Conservation (phyloP, 2,797 vertebrate genomes). For the Coccyzus lansbergi region DNA sequence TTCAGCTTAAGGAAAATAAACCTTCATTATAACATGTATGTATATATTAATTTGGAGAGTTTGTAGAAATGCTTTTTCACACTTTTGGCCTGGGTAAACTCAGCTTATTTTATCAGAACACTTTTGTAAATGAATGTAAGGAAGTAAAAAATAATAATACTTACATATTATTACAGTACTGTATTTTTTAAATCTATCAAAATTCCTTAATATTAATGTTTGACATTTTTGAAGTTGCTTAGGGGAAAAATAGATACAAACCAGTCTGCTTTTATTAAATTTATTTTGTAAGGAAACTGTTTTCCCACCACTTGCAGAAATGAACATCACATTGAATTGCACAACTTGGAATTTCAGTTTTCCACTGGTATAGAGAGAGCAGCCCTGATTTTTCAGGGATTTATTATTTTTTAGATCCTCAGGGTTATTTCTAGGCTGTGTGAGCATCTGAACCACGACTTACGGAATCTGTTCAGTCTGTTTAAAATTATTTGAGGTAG, state of each 20-base stretch:
- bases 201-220: neutral
- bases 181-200: neutral
- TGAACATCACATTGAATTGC: neutral
- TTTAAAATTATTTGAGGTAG: neutral
- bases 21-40: neutral
- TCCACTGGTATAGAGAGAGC: neutral
- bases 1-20: neutral
- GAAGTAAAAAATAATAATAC: neutral
- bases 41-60: neutral
- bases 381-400: neutral
- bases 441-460: neutral
- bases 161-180: neutral
- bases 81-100: neutral
- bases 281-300: slow-evolving; percentile 35
- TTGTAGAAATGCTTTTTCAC: neutral
- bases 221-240: slow-evolving; percentile 10
- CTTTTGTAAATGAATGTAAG: neutral
- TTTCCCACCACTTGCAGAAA: slow-evolving; percentile 45
- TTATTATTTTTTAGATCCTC: slow-evolving; percentile 1
- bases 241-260: slow-evolving; percentile 29
- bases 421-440: neutral
- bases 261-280: slow-evolving; percentile 22
- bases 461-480: neutral
- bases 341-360: slow-evolving; percentile 18
- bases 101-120: neutral